Conservation (phyloP, 2,797 vertebrate genomes). For the Fistularia commersonii region DNA sequence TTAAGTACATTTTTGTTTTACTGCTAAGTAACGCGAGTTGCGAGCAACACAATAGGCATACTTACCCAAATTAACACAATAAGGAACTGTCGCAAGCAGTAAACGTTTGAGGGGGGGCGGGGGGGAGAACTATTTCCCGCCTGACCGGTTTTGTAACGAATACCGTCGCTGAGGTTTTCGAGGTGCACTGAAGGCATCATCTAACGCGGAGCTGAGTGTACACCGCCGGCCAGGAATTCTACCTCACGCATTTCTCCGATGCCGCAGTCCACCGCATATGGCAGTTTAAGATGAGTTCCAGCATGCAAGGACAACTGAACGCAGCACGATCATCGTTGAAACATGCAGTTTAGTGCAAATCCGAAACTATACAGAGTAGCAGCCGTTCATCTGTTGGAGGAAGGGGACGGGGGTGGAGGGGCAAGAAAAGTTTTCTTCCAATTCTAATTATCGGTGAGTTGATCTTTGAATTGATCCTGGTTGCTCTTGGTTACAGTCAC, state of each 20-base stretch:
- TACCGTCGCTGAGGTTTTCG: neutral
- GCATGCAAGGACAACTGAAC: conserved; percentile 20
- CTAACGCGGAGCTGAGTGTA: conserved; percentile 23
- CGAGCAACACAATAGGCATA: neutral
- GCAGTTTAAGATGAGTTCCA: conserved; percentile 33
- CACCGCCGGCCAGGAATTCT: conserved; percentile 41
- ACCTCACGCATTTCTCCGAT: conserved; percentile 14
- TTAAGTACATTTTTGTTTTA: too few species aligned
- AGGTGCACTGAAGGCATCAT: conserved; percentile 50
- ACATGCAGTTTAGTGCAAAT: conserved; percentile 9
- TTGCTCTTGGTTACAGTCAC: conserved; percentile 12
- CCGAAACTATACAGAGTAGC: neutral
- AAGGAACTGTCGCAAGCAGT: neutral
- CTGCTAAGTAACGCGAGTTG: neutral
- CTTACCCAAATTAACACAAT: neutral
- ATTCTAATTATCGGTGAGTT: conserved; percentile 62
- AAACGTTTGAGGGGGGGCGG: neutral
- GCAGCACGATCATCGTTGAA: conserved; percentile 9
- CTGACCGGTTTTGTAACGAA: neutral
- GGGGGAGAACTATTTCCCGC: neutral
- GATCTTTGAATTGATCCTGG: conserved; percentile 17
- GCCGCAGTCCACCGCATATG: conserved; percentile 7
- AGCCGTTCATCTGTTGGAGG: conserved; percentile 4
- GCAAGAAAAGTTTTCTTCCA: conserved; percentile 39
- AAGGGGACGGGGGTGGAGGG: too few species aligned